A percentile compares a stretch with the other conserved stretches of the same genome.
Evolutionary conservation across 2,797 vertebrate genomes (phyloP).

Genomic region (Onychomys torridus): DNA sequence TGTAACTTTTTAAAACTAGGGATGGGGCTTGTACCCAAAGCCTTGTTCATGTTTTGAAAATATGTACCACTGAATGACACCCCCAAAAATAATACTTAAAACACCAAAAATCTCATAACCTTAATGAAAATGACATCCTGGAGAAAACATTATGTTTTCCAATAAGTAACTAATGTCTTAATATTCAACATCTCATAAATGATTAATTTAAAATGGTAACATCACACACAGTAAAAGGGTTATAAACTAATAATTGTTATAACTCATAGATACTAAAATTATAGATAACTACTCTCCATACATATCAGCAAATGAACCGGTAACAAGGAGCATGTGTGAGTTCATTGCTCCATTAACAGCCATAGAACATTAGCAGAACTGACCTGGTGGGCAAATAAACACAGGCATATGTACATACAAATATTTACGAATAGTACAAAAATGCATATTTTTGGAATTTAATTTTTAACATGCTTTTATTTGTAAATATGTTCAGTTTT

Average conservation of each 20-base stretch:
- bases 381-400: not conserved
- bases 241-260: not conserved
- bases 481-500: not conserved
- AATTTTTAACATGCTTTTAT: not conserved
- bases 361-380: not conserved
- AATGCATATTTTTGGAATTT: slow-evolving; percentile 21
- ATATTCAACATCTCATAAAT: slow-evolving; percentile 3
- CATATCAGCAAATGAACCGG: not conserved
- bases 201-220: not conserved
- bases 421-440: slow-evolving; percentile 13
- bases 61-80: not conserved
- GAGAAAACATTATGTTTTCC: not conserved
- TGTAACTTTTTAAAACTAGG: not conserved
- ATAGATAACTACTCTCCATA: not conserved
- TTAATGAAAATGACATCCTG: slow-evolving; percentile 9
- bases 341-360: slow-evolving; percentile 28
- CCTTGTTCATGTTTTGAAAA: not conserved
- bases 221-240: not conserved
- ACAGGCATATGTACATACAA: not conserved
- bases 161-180: not conserved
- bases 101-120: not conserved
- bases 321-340: not conserved
- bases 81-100: not conserved
- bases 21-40: not conserved
- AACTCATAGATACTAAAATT: slow-evolving; percentile 2